Conservation (phyloP, 2,113 vertebrate genomes). For the Dascyllus trimaculatus region DNA sequence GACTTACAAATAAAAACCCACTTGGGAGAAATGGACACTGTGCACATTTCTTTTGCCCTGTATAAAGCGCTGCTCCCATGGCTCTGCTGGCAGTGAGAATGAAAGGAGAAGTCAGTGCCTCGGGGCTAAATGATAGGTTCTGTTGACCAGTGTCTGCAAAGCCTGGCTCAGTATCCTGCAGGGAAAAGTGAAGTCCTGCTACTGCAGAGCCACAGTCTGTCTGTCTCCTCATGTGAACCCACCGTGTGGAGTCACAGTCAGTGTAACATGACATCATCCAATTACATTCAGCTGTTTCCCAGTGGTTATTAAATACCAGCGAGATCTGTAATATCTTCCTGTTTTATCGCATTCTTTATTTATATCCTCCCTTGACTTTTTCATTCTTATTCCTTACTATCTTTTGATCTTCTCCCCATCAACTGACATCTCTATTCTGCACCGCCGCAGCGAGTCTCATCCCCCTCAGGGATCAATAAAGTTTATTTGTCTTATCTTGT, state of each 20-base stretch:
- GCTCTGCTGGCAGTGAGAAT: background rate
- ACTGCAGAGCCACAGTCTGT: background rate
- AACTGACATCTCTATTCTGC: constrained; percentile 13
- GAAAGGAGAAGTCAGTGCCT: constrained; percentile 19
- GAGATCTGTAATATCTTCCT: constrained; percentile 43
- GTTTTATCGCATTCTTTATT: constrained; percentile 27
- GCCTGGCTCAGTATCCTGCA: constrained; percentile 19
- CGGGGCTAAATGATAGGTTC: constrained; percentile 30
- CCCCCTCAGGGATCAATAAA: constrained; percentile 46
- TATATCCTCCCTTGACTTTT: constrained; percentile 5
- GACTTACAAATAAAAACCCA: background rate
- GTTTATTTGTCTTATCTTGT: constrained; percentile 39
- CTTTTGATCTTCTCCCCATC: constrained; percentile 30
- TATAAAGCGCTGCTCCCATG: background rate
- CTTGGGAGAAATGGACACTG: background rate
- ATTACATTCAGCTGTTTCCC: background rate
- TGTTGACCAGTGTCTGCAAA: constrained; percentile 29
- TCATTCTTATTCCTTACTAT: constrained; percentile 25
- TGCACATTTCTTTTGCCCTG: constrained; percentile 1
- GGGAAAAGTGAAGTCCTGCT: constrained; percentile 2
- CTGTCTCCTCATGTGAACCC: constrained; percentile 15
- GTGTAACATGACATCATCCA: constrained; percentile 19
- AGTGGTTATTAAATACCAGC: constrained; percentile 18
- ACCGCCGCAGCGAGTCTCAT: background rate
- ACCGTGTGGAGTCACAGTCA: background rate